Conservation (phyloP, 2,113 vertebrate genomes). For the Bubalus kerabau region DNA sequence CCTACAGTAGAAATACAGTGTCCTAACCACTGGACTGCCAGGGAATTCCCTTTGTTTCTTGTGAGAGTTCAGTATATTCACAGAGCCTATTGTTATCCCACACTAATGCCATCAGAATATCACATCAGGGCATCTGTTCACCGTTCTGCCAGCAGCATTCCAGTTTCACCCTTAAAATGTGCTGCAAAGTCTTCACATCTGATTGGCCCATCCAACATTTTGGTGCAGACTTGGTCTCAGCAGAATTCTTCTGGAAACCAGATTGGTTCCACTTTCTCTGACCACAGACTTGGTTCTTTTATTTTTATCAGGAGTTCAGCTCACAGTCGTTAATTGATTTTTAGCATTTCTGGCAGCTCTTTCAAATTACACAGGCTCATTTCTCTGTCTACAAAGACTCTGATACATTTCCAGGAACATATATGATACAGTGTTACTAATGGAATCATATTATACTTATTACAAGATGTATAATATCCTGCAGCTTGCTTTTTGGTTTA, state of each 20-base stretch:
- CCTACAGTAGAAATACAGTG: neutral
- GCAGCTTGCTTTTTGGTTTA: neutral
- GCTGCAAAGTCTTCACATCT: neutral
- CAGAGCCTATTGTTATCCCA: neutral
- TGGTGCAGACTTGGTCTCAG: neutral
- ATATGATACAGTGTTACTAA: neutral
- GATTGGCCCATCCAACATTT: neutral
- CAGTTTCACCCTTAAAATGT: neutral
- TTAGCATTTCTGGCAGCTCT: neutral
- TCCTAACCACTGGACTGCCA: neutral
- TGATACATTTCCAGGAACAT: neutral
- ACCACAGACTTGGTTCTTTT: neutral
- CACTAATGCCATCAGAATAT: neutral
- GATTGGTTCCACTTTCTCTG: neutral
- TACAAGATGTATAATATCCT: neutral
- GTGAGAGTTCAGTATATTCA: neutral
- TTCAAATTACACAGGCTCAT: neutral
- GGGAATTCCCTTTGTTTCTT: neutral
- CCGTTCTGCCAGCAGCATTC: neutral
- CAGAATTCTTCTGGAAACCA: neutral
- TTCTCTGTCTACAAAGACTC: neutral
- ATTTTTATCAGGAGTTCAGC: neutral
- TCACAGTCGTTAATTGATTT: neutral
- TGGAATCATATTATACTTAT: neutral
- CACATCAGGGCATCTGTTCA: neutral